Conservation (phyloP, 2,797 vertebrate genomes). For the Argya squamiceps region DNA sequence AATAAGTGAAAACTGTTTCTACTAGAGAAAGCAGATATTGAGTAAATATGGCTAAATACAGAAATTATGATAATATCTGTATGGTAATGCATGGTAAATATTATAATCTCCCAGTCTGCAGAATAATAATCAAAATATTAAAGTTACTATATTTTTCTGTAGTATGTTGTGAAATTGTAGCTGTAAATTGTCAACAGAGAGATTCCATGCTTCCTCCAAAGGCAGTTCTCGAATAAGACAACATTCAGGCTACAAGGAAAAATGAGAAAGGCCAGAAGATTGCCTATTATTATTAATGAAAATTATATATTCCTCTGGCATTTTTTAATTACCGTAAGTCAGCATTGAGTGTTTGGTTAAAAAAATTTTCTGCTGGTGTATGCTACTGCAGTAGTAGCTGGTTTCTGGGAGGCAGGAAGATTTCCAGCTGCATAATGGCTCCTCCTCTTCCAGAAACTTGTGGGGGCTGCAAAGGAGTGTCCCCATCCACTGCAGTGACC, state of each 20-base stretch:
- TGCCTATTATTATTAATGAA: neutral
- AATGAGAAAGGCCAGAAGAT: neutral
- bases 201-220: neutral
- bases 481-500: neutral
- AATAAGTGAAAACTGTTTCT: neutral
- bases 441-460: neutral
- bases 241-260: neutral
- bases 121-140: neutral
- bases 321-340: neutral
- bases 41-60: neutral
- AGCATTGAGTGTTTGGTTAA: neutral
- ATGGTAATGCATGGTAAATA: neutral
- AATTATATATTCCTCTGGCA: neutral
- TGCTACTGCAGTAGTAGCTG: neutral
- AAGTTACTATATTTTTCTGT: neutral
- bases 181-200: neutral
- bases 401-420: neutral
- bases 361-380: neutral
- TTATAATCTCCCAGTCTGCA: neutral
- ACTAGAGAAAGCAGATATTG: neutral
- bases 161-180: neutral
- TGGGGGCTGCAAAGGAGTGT: neutral
- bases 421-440: neutral
- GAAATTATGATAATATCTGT: neutral
- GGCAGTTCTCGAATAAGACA: neutral